Evolutionary conservation across 2,888 invertebrate genomes (phyloP).

Genomic region (Rhagonycha fulva): DNA sequence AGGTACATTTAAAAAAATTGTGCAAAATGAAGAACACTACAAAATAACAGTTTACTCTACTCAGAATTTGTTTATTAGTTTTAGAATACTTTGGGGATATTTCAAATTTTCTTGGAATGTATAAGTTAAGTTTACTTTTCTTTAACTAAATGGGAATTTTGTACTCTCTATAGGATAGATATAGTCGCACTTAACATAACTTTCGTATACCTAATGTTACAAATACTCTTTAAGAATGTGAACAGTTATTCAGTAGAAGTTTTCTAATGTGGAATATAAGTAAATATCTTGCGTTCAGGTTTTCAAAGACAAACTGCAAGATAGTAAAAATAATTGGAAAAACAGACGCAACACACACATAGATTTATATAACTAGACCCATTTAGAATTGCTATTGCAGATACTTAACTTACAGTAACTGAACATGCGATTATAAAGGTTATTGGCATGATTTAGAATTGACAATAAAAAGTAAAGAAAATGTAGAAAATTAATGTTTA

Average conservation of each 20-base stretch:
- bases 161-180: too few relatives aligned
- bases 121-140: too few relatives aligned
- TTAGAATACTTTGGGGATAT: too few relatives aligned
- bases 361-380: not conserved
- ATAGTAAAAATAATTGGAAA: not conserved
- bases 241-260: not conserved
- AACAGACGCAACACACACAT: not conserved
- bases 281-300: not conserved
- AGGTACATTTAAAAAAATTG: too few relatives aligned
- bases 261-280: not conserved
- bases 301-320: not conserved
- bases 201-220: not conserved
- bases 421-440: not conserved
- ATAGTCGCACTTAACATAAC: not conserved
- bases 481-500: not conserved
- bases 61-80: too few relatives aligned
- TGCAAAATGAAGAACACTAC: too few relatives aligned
- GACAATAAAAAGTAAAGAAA: not conserved
- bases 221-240: not conserved
- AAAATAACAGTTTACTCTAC: too few relatives aligned
- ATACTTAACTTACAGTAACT: not conserved
- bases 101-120: too few relatives aligned
- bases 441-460: not conserved
- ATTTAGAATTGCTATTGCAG: not conserved
- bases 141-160: too few relatives aligned